A percentile compares a stretch with the other conserved stretches of the same genome.
Conservation (phyloP, 1,140 invertebrate genomes). For the Diorhabda carinulata region DNA sequence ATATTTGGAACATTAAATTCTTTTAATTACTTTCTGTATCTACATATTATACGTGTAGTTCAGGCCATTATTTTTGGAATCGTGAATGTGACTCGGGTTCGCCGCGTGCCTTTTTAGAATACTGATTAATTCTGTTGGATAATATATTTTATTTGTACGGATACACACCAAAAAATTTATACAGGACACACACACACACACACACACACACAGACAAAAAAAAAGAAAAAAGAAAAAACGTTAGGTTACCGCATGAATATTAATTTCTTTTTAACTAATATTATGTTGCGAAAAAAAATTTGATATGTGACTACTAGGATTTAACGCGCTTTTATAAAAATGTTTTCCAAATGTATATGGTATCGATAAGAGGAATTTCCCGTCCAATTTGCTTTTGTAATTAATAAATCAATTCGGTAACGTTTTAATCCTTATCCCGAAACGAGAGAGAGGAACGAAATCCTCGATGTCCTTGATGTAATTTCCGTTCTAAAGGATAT, state of each 20-base stretch:
- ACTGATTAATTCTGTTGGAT: constrained; percentile 40
- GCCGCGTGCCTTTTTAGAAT: constrained; percentile 34
- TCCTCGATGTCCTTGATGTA: constrained; percentile 24
- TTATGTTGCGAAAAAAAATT: background rate
- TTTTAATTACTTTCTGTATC: constrained; percentile 45
- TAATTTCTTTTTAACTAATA: constrained; percentile 27
- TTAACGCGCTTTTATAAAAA: too few relatives aligned
- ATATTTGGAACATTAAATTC: constrained; percentile 45
- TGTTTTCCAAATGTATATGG: too few relatives aligned
- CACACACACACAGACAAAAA: too few relatives aligned
- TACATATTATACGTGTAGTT: constrained; percentile 45
- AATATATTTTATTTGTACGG: constrained; percentile 39
- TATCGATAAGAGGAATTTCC: too few relatives aligned
- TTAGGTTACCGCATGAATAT: constrained; percentile 32
- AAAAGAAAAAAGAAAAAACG: constrained; percentile 25
- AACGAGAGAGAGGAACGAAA: constrained; percentile 10
- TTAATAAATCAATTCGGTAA: constrained; percentile 25
- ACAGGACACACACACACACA: constrained; percentile 12
- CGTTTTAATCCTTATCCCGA: constrained; percentile 19
- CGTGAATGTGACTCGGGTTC: constrained; percentile 32
- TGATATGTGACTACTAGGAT: background rate
- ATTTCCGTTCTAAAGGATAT: constrained; percentile 26
- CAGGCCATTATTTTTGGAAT: constrained; percentile 43
- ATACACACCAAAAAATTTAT: constrained; percentile 34
- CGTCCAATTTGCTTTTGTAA: constrained; percentile 13